Evolutionary conservation across 92 coral and sea anemone genomes (phyloP), one percentile per base, ranked within the genome.

Genomic region (Anthopleura xanthogrammica): DNA sequence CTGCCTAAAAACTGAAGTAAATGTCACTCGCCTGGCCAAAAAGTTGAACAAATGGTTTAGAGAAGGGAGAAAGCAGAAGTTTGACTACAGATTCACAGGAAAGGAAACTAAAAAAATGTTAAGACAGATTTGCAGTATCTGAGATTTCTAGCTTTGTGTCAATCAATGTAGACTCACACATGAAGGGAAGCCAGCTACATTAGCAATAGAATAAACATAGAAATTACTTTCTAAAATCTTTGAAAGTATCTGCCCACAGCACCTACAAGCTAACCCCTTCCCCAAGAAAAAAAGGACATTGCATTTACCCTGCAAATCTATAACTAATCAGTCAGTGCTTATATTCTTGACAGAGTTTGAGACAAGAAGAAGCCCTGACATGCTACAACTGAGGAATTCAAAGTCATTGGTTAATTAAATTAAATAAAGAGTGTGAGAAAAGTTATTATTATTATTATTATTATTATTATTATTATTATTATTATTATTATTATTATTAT

Each of bases 1-100:
- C 72, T 65, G 72, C 72, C 72, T 65, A 65, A 65, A 23, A 65
- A 65, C 41, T 65, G 72, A 65, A 65, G 72, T 23, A 65, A 65
- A 65, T 65, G 72, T 11, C 72, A 65, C 72, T 65, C 72, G 72
- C 72, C 20, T 65, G 72, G 72, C 72, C 40, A 65, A 65, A 65
- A 65, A 23, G 72, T 29, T 65, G 41, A 65, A 65, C 2, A 65
- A 65, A 65, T 65, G 72, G 72, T 65, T 65, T 65, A 65, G 72
- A 65, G 72, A 65, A 65, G 72, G 72, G 72, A 65, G 72, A 65
- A 65, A 65, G 0, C 72, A 65, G 72, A 65, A 65, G 72, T 65
- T 65, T 65, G 72, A 65, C 72, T 65, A 65, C 72, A 65, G 72
- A 23, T 65, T 65, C 72, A 65, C 41, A 16, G 72, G 72, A 65